Evolutionary conservation across 2,888 invertebrate genomes (phyloP).

Genomic region (Azorinus chamasolen): DNA sequence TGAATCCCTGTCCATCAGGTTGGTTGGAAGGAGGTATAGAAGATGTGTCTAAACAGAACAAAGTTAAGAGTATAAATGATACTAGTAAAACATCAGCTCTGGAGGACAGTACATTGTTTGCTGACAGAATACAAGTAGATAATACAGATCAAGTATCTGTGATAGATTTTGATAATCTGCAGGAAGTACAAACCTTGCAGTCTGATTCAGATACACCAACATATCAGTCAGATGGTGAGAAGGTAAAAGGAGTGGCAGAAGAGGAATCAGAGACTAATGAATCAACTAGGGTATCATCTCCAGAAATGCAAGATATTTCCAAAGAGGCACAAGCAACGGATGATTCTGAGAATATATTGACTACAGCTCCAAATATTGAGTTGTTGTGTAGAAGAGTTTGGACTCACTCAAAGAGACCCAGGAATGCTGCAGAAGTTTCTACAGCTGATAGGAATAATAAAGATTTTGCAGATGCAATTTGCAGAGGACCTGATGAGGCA

Average conservation of each 20-base stretch:
- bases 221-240: too few relatives aligned
- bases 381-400: slow-evolving; percentile 51
- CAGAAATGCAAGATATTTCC: too few relatives aligned
- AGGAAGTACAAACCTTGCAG: too few relatives aligned
- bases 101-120: not conserved
- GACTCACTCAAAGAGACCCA: slow-evolving; percentile 32
- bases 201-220: too few relatives aligned
- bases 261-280: too few relatives aligned
- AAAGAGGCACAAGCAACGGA: too few relatives aligned
- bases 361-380: slow-evolving; percentile 23
- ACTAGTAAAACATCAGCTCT: not conserved
- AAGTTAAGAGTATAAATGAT: not conserved
- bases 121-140: not conserved
- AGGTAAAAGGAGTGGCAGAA: too few relatives aligned
- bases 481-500: not conserved
- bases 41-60: slow-evolving; percentile 1
- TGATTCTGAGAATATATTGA: too few relatives aligned
- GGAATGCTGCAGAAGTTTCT: not conserved
- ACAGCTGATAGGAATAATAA: not conserved
- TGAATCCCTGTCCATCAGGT: slow-evolving; percentile 51
- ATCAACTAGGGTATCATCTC: too few relatives aligned
- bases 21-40: slow-evolving; percentile 60
- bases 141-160: too few relatives aligned
- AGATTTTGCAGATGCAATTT: not conserved
- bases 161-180: too few relatives aligned